These are phyloP conservation scores for Metaphire vulgaris DNA, from an alignment of 1,140 invertebrate species.

Conservation along the genomic window DNA sequence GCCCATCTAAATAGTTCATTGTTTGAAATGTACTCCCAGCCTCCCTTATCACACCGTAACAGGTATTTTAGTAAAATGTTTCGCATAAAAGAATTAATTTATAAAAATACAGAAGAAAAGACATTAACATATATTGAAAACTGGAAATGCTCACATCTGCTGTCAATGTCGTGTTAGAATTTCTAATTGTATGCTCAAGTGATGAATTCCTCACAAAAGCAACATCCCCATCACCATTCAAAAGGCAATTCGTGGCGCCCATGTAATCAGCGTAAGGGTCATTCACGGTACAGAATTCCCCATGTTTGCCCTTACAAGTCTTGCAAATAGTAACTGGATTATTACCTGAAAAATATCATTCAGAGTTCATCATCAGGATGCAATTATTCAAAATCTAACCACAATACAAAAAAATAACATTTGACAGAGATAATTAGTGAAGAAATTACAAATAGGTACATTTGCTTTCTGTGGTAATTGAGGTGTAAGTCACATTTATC, in stretches of 20 bases:
- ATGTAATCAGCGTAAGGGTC: constrained; percentile 86
- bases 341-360: constrained; percentile 56
- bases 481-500: too few relatives aligned
- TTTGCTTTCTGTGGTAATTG: too few relatives aligned
- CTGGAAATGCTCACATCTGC: constrained; percentile 5
- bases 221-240: constrained; percentile 68
- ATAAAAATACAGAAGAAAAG: background rate
- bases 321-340: constrained; percentile 74
- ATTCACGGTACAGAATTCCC: constrained; percentile 67
- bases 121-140: background rate
- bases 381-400: too few relatives aligned
- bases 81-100: background rate
- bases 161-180: constrained; percentile 11
- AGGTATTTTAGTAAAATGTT: background rate
- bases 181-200: constrained; percentile 15
- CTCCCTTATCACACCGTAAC: background rate
- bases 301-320: constrained; percentile 65
- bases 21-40: background rate
- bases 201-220: constrained; percentile 73
- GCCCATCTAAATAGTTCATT: background rate
- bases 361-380: too few relatives aligned
- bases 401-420: too few relatives aligned
- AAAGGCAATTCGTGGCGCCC: constrained; percentile 72
- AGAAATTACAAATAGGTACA: too few relatives aligned
- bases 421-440: too few relatives aligned